Conservation (phyloP, 2,797 vertebrate species). For the Acanthurus lineatus region DNA sequence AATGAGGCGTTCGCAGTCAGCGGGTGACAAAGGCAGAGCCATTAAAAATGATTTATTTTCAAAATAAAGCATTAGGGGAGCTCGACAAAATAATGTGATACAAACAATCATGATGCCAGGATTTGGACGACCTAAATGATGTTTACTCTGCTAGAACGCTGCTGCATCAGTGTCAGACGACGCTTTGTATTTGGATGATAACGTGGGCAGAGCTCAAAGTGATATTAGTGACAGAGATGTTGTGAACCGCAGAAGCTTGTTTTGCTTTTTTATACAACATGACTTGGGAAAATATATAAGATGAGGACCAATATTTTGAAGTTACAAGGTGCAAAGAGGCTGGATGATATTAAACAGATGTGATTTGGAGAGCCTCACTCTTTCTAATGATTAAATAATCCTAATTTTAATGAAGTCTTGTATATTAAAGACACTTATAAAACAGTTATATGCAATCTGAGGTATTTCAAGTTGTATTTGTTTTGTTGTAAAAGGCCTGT, state of each 20-base stretch:
- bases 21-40: constrained; percentile 9
- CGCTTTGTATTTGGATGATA: neutral
- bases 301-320: neutral
- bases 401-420: too few species aligned
- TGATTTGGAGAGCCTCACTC: too few species aligned
- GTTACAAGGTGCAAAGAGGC: too few species aligned
- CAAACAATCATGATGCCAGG: neutral
- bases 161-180: neutral
- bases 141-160: neutral
- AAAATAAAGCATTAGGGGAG: constrained; percentile 10
- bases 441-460: neutral
- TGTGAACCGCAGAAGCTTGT: neutral
- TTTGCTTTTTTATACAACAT: neutral
- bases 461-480: neutral
- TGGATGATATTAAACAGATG: too few species aligned
- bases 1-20: constrained; percentile 33
- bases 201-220: neutral
- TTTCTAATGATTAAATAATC: too few species aligned
- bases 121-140: neutral
- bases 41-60: constrained; percentile 36
- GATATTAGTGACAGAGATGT: neutral
- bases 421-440: too few species aligned
- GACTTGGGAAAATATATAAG: neutral
- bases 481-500: too few species aligned
- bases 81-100: neutral